Percentiles rank a stretch among this genome's conserved stretches.
Conservation (phyloP, 2,888 invertebrate genomes). For the Scrobipalpa atriplicella region DNA sequence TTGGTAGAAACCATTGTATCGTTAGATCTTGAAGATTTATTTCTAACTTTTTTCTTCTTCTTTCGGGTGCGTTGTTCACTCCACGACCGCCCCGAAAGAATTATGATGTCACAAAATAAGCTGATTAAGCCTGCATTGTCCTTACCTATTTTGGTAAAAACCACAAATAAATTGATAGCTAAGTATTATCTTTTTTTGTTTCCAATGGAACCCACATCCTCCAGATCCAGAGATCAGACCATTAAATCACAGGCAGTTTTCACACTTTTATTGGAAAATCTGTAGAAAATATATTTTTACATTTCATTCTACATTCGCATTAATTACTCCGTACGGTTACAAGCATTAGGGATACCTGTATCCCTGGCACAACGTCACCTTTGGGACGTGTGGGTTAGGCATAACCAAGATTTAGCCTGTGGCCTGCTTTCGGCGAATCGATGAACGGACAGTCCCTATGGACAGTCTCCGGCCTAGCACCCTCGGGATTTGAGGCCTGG, state of each 20-base stretch:
- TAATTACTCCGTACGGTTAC: background rate
- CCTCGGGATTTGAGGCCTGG: slow-evolving; percentile 38
- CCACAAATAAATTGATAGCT: too few species aligned
- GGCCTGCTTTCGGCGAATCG: slow-evolving; percentile 61
- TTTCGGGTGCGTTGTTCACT: too few species aligned
- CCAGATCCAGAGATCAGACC: too few species aligned
- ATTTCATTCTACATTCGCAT: slow-evolving; percentile 3
- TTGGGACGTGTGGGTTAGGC: slow-evolving; percentile 39
- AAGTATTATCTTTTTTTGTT: too few species aligned
- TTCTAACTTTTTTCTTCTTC: background rate
- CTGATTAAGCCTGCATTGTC: too few species aligned
- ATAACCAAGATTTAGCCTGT: slow-evolving; percentile 46
- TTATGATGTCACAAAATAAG: too few species aligned
- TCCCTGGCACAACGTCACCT: slow-evolving; percentile 34
- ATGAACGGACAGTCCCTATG: slow-evolving; percentile 50
- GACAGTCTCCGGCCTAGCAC: slow-evolving; percentile 47
- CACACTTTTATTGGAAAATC: too few species aligned
- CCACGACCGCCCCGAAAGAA: too few species aligned
- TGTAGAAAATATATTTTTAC: background rate
- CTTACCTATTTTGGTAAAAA: too few species aligned
- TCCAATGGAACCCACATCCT: too few species aligned
- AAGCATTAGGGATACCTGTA: slow-evolving; percentile 21
- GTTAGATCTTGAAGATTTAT: background rate
- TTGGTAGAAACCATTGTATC: background rate
- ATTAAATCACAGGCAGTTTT: too few species aligned